Conservation (phyloP, 2,888 invertebrate species). For the Griposia aprilina region DNA sequence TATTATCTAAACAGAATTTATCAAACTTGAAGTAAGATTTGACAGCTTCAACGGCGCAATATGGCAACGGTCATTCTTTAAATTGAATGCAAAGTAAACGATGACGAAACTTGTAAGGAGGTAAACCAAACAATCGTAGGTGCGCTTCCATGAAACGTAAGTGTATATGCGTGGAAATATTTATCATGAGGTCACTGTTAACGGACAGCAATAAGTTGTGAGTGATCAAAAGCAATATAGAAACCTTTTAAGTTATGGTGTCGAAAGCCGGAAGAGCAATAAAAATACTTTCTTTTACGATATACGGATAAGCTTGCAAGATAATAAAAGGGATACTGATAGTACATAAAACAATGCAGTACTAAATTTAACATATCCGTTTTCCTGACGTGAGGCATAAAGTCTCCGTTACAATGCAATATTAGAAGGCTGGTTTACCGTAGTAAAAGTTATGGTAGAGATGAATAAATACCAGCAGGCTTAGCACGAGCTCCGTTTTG, state of each 20-base stretch:
- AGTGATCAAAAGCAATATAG: slow-evolving; percentile 37
- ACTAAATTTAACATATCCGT: neutral
- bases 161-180: slow-evolving; percentile 16
- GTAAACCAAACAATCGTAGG: slow-evolving; percentile 52
- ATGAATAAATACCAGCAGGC: neutral
- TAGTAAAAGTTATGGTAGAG: neutral
- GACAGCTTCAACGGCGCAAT: slow-evolving; percentile 3
- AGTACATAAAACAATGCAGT: slow-evolving; percentile 18
- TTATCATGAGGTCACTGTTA: slow-evolving; percentile 33
- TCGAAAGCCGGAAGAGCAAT: slow-evolving; percentile 39
- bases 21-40: slow-evolving; percentile 1
- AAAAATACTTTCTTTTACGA: slow-evolving; percentile 47
- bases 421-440: neutral
- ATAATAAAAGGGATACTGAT: slow-evolving; percentile 23
- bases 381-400: neutral
- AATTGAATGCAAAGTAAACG: slow-evolving; percentile 48
- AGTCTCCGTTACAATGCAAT: neutral
- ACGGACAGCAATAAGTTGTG: slow-evolving; percentile 26
- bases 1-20: neutral
- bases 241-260: slow-evolving; percentile 29
- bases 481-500: no score
- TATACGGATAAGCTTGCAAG: slow-evolving; percentile 27
- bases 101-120: slow-evolving; percentile 50
- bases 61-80: slow-evolving; percentile 29
- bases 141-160: slow-evolving; percentile 32